Conservation (phyloP, 2,888 invertebrate genomes). For the Erebia aethiops region DNA sequence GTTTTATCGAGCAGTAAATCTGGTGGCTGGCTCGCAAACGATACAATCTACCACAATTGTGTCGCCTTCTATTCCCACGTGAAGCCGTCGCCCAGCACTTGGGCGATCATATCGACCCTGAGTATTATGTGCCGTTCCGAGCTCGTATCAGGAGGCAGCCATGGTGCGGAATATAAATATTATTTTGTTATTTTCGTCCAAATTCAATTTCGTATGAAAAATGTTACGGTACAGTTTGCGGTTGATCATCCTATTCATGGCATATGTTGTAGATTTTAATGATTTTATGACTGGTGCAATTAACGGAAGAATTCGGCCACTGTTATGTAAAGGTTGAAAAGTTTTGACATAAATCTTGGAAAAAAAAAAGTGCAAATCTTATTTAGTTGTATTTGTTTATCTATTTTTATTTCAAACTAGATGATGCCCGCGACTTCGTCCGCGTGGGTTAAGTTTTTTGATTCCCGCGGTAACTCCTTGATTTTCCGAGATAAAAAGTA, state of each 20-base stretch:
- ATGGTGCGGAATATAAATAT: slow-evolving; percentile 1
- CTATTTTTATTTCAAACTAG: no score
- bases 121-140: slow-evolving; percentile 21
- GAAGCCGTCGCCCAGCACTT: slow-evolving; percentile 34
- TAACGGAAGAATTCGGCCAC: neutral
- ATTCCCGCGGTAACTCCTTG: no score
- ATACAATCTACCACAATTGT: slow-evolving; percentile 42
- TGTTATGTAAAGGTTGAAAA: neutral
- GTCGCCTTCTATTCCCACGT: slow-evolving; percentile 42
- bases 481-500: no score
- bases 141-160: neutral
- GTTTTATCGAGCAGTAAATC: slow-evolving; percentile 49
- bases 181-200: neutral
- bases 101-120: slow-evolving; percentile 35
- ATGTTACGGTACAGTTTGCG: neutral
- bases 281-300: neutral
- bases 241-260: neutral
- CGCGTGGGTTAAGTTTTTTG: no score
- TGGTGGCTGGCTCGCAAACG: slow-evolving; percentile 38
- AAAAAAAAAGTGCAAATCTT: no score
- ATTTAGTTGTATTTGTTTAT: no score
- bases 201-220: neutral
- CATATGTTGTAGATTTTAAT: neutral
- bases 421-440: no score
- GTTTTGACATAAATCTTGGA: neutral